phyloP scores from a whole-genome alignment of 2,797 vertebrate species.

The Delichon dasypus region DNA sequence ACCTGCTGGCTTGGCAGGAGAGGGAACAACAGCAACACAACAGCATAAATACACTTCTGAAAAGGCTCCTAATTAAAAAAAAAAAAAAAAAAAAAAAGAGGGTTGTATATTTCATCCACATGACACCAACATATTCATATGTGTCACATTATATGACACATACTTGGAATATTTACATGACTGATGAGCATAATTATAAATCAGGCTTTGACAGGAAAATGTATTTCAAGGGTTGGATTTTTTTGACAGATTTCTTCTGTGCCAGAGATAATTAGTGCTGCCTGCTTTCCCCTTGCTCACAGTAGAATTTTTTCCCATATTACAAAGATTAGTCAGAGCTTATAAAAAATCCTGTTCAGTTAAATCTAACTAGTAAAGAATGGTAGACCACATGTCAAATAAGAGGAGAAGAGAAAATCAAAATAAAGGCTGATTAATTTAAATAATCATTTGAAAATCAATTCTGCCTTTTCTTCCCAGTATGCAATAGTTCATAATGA shows the following conservation, averaged over 20 bases:
- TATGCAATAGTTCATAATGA: neutral
- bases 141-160: neutral
- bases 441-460: constrained; percentile 16
- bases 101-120: neutral
- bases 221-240: neutral
- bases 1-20: neutral
- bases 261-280: constrained; percentile 13
- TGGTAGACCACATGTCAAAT: neutral
- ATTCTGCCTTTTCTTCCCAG: neutral
- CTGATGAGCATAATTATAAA: constrained; percentile 41
- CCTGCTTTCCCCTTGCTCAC: constrained; percentile 8
- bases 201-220: constrained; percentile 16
- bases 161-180: constrained; percentile 28
- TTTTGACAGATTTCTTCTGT: neutral
- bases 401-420: neutral
- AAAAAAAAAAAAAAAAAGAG: neutral
- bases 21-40: neutral
- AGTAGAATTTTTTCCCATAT: neutral
- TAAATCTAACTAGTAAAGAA: constrained; percentile 17
- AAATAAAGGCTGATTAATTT: constrained; percentile 22
- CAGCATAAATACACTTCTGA: neutral
- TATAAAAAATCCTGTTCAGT: constrained; percentile 8
- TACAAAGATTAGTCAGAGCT: constrained; percentile 38
- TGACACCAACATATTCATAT: neutral
- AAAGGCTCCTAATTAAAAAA: neutral